A percentile compares a stretch with the other conserved stretches of the same genome.
Conservation (phyloP, 1,140 invertebrate species). For the Drosophila suzukii region DNA sequence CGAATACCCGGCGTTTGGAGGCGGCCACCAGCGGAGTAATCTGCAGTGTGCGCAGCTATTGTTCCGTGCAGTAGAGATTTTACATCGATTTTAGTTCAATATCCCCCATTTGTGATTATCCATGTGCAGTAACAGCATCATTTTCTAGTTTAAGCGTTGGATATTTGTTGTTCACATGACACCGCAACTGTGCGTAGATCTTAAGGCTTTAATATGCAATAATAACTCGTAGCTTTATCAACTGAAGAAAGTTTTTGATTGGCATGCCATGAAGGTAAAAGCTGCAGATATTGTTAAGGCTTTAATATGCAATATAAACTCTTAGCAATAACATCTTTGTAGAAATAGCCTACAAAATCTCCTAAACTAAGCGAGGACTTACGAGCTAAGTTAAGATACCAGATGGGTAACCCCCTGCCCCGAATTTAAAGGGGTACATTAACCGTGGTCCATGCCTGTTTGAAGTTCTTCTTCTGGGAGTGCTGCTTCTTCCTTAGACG, state of each 20-base stretch:
- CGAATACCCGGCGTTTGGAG: constrained; percentile 62
- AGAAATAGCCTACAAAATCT: constrained; percentile 43
- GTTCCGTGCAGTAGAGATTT: constrained; percentile 60
- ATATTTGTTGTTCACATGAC: constrained; percentile 50
- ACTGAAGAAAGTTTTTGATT: not conserved
- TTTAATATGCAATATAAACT: constrained; percentile 64
- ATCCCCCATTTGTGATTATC: constrained; percentile 38
- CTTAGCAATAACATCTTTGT: constrained; percentile 56
- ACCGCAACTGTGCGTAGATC: constrained; percentile 32
- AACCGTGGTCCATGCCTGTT: constrained; percentile 83
- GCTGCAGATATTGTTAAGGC: constrained; percentile 26
- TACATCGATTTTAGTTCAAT: constrained; percentile 18
- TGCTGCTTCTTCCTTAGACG: constrained; percentile 85
- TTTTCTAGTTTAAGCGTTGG: constrained; percentile 54
- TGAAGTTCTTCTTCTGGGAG: constrained; percentile 81
- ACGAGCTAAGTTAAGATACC: constrained; percentile 45
- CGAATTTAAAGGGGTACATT: constrained; percentile 75
- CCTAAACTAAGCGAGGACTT: constrained; percentile 45
- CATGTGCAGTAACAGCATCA: constrained; percentile 38
- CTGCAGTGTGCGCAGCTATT: constrained; percentile 75
- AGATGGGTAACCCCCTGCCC: not conserved
- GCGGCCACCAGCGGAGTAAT: constrained; percentile 65
- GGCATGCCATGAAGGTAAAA: not conserved
- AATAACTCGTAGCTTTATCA: constrained; percentile 35
- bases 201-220: constrained; percentile 35